Conservation (phyloP, 2,888 invertebrate species). For the Cantharis rustica region DNA sequence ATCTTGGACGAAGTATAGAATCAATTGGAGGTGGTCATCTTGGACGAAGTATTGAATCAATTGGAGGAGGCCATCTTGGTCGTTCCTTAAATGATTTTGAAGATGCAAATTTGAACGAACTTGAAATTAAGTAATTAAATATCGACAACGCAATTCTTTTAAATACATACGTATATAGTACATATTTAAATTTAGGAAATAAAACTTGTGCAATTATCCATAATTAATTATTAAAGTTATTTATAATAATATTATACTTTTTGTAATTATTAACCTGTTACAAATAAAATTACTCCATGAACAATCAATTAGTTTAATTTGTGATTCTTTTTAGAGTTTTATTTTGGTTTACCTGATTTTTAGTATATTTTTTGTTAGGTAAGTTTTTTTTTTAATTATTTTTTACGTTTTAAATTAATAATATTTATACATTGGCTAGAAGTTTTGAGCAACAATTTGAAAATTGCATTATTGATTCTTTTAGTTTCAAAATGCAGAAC, state of each 20-base stretch:
- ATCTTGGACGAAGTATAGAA: conserved; percentile 26
- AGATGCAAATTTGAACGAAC: background rate
- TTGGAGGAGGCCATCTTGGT: background rate
- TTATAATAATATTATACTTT: background rate
- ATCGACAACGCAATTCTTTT: background rate
- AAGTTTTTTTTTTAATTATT: background rate
- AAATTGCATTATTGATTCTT: background rate
- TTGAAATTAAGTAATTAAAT: background rate
- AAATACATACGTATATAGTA: background rate
- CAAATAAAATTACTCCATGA: background rate
- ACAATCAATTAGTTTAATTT: background rate
- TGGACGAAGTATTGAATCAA: background rate
- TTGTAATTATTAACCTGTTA: background rate
- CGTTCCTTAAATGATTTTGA: background rate
- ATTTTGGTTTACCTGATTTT: background rate
- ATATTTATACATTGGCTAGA: background rate
- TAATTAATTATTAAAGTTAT: background rate
- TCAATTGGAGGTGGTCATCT: background rate
- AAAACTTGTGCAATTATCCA: background rate
- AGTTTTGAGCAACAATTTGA: background rate
- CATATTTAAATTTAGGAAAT: background rate
- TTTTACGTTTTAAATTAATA: background rate
- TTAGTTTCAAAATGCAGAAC: conserved; percentile 13
- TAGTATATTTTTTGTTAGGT: background rate
- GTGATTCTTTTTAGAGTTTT: no score